These are phyloP conservation scores for Archips crataeganus DNA, from an alignment of 2,888 invertebrate genomes.

Conservation along the genomic window DNA sequence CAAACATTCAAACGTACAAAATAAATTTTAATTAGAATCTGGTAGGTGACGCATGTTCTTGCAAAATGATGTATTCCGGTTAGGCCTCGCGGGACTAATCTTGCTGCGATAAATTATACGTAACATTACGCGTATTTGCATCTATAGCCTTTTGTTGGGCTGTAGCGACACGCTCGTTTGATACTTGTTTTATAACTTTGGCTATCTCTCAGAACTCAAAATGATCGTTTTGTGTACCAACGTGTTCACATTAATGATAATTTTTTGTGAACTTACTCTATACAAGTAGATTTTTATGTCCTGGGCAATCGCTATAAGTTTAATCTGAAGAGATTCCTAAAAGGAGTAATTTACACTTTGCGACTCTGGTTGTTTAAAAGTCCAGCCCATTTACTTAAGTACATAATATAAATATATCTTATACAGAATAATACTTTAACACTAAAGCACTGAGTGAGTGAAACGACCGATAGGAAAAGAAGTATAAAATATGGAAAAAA, in stretches of 20 bases:
- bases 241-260: background rate
- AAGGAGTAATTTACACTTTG: no score
- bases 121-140: constrained; percentile 36
- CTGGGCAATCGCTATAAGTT: no score
- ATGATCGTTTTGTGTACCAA: background rate
- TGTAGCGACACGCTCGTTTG: constrained; percentile 8
- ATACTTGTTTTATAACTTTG: constrained; percentile 3
- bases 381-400: no score
- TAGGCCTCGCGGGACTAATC: constrained; percentile 39
- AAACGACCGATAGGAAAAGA: no score
- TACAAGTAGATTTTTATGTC: no score
- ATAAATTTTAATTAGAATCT: constrained; percentile 41
- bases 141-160: constrained; percentile 23
- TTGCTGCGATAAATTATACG: constrained; percentile 38
- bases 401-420: no score
- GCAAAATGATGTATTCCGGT: constrained; percentile 39
- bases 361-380: no score
- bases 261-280: no score
- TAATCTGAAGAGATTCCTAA: no score
- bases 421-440: no score
- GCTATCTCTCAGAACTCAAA: background rate
- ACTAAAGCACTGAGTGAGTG: no score
- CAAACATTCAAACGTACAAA: constrained; percentile 35
- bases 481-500: no score
- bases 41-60: constrained; percentile 31